Base-by-base conservation (phyloP, 2,113 vertebrate species). In the Danionella cerebrum region DNA sequence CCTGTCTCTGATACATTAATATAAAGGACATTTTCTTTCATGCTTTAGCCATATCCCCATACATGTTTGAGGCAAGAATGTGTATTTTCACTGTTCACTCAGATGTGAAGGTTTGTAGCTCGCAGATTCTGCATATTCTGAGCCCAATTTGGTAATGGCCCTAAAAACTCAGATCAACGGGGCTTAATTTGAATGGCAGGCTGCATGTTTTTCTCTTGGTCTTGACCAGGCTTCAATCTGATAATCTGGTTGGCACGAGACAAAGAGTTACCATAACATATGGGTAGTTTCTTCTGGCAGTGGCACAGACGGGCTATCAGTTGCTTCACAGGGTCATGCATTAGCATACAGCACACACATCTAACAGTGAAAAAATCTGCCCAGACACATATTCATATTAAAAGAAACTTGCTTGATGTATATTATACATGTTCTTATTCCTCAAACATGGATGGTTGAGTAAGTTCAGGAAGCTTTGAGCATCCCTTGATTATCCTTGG, bases 221-320 rank as follows among this genome's bases (percentile, higher is more conserved):
- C 65, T 72, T 72, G 54, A 65, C 25, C 69, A 76, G 70, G 24
- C 67, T 55, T 65, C 71, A 81, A 67, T 78, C 70, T 84, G 65
- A 78, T 84, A 74, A 82, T 86, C 80, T 81, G 75, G 29, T 75
- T 39, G 62, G 65, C 74, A 74, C 70, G 42, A 69, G 70, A 47
- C 80, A 77, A 69, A 67, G 50, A 83, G 78, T 81, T 79, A 68
- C 16, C 27, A 69, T 55, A 81, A 62, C 74, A 73, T 76, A 68
- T 70, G 73, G 76, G 21, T 27, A 54, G 53, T 24, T 72, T 73
- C 50, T 76, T 70, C 69, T 66, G 58, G 60, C 42, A 60, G 47
- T 27, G 39, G 65, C 45, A 35, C 51, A 54, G 44, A 67, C 52
- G 69, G 35, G 22, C 47, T 64, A 59, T 52, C 69, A 22, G 48